Evolutionary conservation across 1,140 invertebrate species (phyloP), one percentile per base, ranked within the genome.

Genomic region (Philopotamus ludificatus): DNA sequence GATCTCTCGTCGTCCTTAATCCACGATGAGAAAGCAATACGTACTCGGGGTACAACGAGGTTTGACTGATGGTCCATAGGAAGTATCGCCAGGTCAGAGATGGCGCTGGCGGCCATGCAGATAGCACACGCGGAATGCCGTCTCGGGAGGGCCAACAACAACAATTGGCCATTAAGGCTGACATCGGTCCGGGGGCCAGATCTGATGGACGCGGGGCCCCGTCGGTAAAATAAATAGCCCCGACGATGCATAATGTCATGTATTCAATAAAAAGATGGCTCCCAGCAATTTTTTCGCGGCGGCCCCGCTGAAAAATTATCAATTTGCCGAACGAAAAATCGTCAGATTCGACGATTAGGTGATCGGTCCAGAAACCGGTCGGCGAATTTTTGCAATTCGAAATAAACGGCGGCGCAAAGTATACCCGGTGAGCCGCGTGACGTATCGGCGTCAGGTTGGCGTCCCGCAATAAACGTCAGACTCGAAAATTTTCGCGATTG

Each of bases 81-180:
- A n/a, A n/a, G 8, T 39, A 39, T 39, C 34, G 34, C n/a, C 34
- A 12, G 18, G 44, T 20, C 8, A 16, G 15, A 47, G 44, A 47
- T 47, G 44, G 44, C 44, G 44, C 44, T 47, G 4, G 10, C 4
- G 44, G 44, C 4, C 44, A 16, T 20, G 18, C 10, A 47, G 44
- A 47, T 47, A 47, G 44, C 4, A 7, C 10, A 47, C 44, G 18
- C 10, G 44, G 44, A 47, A 47, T 47, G 44, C 15, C 4, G 44
- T n/a, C 34, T n/a, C 8, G n/a, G 34, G 34, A 39, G 34, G 34
- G 34, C 57, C 21, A 10, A 18, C 57, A 18, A 42, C 15, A 59
- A 59, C 57, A 59, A 59, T 59, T 23, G 57, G 16, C 41, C 57
- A 59, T 59, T 59, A 59, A 44, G 26, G 15, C 57, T 44, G 57